These are phyloP conservation scores for Ichneumoninae sp. DNA, from an alignment of 2,888 invertebrate genomes.

Conservation along the genomic window DNA sequence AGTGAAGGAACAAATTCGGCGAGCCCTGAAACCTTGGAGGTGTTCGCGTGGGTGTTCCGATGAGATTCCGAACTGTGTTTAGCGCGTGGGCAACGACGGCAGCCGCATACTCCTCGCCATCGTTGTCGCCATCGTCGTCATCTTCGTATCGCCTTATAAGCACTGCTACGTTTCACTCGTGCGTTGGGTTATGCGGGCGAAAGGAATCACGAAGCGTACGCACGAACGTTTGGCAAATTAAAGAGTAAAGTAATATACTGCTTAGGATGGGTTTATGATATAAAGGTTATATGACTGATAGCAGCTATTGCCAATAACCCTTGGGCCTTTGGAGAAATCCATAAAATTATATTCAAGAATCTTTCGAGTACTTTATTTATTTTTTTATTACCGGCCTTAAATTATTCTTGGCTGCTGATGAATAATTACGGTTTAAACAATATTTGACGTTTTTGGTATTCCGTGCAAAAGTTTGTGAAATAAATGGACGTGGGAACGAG, in stretches of 20 bases:
- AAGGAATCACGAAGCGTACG: neutral
- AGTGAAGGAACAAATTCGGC: constrained; percentile 28
- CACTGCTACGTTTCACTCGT: constrained; percentile 52
- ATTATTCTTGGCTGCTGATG: too few species aligned
- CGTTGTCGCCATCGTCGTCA: constrained; percentile 32
- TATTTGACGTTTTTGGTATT: too few species aligned
- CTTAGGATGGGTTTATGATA: neutral
- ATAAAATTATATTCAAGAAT: too few species aligned
- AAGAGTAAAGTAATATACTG: neutral
- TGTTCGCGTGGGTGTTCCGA: constrained; percentile 43
- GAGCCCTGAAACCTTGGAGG: constrained; percentile 40
- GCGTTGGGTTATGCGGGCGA: constrained; percentile 18
- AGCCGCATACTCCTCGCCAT: constrained; percentile 7
- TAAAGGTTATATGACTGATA: too few species aligned
- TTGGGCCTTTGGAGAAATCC: too few species aligned
- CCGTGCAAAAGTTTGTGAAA: too few species aligned
- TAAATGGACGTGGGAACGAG: neutral
- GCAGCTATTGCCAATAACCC: too few species aligned
- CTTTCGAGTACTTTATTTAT: too few species aligned
- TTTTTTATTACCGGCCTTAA: too few species aligned
- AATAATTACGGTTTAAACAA: too few species aligned
- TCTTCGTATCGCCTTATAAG: constrained; percentile 64
- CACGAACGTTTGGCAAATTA: neutral
- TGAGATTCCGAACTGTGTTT: constrained; percentile 35
- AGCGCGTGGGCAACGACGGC: constrained; percentile 59